phyloP scores from a whole-genome alignment of 1,140 invertebrate genomes.

The Bombus vancouverensis region DNA sequence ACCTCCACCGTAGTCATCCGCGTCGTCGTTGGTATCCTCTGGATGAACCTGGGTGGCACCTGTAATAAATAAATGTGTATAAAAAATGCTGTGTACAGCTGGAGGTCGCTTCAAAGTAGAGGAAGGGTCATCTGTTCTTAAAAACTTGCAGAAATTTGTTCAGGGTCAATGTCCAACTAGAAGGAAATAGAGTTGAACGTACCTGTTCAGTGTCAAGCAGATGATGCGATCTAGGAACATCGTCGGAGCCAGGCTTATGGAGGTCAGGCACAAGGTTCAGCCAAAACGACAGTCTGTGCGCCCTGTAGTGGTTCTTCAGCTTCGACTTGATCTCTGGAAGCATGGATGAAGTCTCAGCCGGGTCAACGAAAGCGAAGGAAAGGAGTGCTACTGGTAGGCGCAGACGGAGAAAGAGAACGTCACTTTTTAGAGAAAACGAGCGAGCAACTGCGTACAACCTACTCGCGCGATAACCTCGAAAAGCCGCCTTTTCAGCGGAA shows the following conservation, averaged over 20 bases:
- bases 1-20: slow-evolving; percentile 71
- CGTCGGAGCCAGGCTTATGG: slow-evolving; percentile 93
- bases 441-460: slow-evolving; percentile 3
- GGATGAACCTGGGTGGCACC: slow-evolving; percentile 80
- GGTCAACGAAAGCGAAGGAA: neutral
- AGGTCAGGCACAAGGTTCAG: slow-evolving; percentile 96
- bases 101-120: neutral
- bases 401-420: neutral
- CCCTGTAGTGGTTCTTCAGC: slow-evolving; percentile 96
- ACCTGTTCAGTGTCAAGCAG: slow-evolving; percentile 90
- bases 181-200: neutral
- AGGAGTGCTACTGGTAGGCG: neutral
- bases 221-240: slow-evolving; percentile 93
- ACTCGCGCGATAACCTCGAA: slow-evolving; percentile 18
- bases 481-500: neutral
- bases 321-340: slow-evolving; percentile 92
- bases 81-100: too few species aligned
- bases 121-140: neutral
- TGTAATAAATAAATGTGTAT: slow-evolving; percentile 32
- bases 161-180: neutral
- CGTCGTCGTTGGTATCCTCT: slow-evolving; percentile 77
- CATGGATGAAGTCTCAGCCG: slow-evolving; percentile 24
- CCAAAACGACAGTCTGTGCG: slow-evolving; percentile 97
- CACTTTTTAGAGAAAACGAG: neutral
- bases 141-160: neutral